Evolutionary conservation across 2,888 invertebrate genomes (phyloP).

Genomic region (Spicauda simplicius): DNA sequence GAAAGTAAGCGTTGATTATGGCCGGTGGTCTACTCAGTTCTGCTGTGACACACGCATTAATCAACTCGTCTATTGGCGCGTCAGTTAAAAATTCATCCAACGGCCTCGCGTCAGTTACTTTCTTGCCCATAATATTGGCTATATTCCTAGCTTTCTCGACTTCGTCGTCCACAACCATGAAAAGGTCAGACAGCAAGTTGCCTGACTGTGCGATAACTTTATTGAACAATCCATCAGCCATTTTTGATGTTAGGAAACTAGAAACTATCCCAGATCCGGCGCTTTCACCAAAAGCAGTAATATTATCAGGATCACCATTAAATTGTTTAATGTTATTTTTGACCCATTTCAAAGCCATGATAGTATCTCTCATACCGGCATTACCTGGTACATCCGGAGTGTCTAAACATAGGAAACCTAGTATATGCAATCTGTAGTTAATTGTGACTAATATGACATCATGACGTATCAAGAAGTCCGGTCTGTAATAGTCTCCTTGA

Average conservation of each 20-base stretch:
- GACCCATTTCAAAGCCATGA: slow-evolving; percentile 71
- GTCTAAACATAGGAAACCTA: slow-evolving; percentile 70
- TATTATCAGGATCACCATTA: slow-evolving; percentile 65
- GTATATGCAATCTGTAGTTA: slow-evolving; percentile 67
- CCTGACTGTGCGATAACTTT: slow-evolving; percentile 70
- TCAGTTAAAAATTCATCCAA: slow-evolving; percentile 58
- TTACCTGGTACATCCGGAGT: slow-evolving; percentile 72
- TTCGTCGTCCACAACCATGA: slow-evolving; percentile 60
- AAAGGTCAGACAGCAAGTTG: slow-evolving; percentile 61
- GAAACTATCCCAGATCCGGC: slow-evolving; percentile 62
- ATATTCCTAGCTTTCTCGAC: slow-evolving; percentile 58
- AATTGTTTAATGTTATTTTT: slow-evolving; percentile 63
- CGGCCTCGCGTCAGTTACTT: slow-evolving; percentile 49
- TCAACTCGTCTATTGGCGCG: slow-evolving; percentile 59
- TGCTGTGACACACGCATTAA: slow-evolving; percentile 54
- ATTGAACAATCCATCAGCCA: slow-evolving; percentile 60
- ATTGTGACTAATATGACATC: slow-evolving; percentile 70
- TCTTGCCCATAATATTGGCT: slow-evolving; percentile 56
- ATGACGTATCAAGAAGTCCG: slow-evolving; percentile 67
- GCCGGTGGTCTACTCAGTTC: slow-evolving; percentile 54
- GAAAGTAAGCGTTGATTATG: slow-evolving; percentile 56
- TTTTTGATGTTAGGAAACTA: slow-evolving; percentile 60
- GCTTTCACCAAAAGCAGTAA: slow-evolving; percentile 72
- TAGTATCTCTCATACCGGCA: slow-evolving; percentile 67
- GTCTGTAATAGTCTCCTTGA: slow-evolving; percentile 76